phyloP scores from a whole-genome alignment of 2,797 vertebrate species.

The Fundulus diaphanus region DNA sequence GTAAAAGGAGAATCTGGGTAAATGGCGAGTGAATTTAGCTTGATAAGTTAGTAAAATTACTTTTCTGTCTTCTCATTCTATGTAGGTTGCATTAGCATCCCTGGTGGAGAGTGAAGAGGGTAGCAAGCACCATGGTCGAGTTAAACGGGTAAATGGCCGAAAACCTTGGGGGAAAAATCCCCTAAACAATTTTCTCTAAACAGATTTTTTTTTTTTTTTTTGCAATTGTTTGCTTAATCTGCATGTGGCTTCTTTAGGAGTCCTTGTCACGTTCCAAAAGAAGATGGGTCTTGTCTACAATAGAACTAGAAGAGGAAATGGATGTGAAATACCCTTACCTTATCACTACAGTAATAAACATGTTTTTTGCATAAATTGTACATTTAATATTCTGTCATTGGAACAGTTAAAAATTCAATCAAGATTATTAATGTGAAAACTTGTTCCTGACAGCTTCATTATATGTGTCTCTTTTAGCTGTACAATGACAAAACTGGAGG shows the following conservation, averaged over 20 bases:
- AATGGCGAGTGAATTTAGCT: neutral
- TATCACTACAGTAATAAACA: conserved; percentile 66
- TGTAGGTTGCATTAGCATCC: conserved; percentile 43
- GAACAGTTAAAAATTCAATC: neutral
- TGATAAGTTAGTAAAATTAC: neutral
- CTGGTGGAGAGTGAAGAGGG: conserved; percentile 7
- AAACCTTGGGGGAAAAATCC: neutral
- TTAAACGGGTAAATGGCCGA: conserved; percentile 59
- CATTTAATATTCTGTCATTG: neutral
- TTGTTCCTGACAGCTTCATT: neutral
- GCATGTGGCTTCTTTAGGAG: conserved; percentile 60
- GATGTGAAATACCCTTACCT: conserved; percentile 52
- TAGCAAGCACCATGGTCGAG: neutral
- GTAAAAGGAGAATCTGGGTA: neutral
- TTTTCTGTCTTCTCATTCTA: conserved; percentile 3
- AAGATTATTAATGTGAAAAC: neutral
- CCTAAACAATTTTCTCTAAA: neutral
- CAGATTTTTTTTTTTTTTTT: neutral
- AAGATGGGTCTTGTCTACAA: conserved; percentile 86
- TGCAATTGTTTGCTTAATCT: neutral
- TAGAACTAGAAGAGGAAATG: conserved; percentile 82
- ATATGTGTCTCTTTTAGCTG: conserved; percentile 72
- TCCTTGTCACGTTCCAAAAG: conserved; percentile 80
- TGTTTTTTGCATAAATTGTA: too few species aligned
- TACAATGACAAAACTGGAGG: conserved; percentile 65